Evolutionary conservation across 2,797 vertebrate genomes (phyloP).

Genomic region (Periophthalmus magnuspinnatus): DNA sequence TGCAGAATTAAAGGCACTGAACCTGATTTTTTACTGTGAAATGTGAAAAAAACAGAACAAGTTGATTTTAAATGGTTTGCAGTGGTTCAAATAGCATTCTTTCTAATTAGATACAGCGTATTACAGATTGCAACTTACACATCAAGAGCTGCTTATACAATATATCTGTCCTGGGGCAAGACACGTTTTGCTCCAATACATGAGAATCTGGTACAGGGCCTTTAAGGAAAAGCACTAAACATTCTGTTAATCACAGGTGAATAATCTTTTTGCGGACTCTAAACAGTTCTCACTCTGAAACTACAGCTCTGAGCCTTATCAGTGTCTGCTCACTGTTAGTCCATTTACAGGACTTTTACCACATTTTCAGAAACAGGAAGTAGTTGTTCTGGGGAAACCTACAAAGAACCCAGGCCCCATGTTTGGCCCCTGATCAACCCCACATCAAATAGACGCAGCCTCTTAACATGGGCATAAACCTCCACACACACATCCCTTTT

Average conservation of each 20-base stretch:
- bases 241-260: not conserved
- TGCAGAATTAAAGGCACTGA: no score
- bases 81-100: no score
- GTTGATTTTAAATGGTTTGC: no score
- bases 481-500: slow-evolving; percentile 57
- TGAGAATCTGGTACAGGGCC: no score
- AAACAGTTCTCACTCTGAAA: not conserved
- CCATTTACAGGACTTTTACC: slow-evolving; percentile 48
- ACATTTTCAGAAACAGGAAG: slow-evolving; percentile 60
- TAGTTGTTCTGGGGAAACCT: slow-evolving; percentile 64
- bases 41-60: no score
- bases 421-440: slow-evolving; percentile 66
- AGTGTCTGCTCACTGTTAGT: slow-evolving; percentile 18
- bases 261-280: not conserved
- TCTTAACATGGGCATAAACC: slow-evolving; percentile 40
- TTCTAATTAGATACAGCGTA: no score
- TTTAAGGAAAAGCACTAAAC: not conserved
- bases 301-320: slow-evolving; percentile 3
- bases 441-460: slow-evolving; percentile 69
- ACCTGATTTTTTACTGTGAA: no score
- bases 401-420: slow-evolving; percentile 58
- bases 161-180: no score
- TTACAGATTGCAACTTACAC: no score
- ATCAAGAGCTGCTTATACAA: no score
- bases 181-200: no score